Conservation (phyloP, 1,140 invertebrate genomes). For the Drosophila micromelanica region DNA sequence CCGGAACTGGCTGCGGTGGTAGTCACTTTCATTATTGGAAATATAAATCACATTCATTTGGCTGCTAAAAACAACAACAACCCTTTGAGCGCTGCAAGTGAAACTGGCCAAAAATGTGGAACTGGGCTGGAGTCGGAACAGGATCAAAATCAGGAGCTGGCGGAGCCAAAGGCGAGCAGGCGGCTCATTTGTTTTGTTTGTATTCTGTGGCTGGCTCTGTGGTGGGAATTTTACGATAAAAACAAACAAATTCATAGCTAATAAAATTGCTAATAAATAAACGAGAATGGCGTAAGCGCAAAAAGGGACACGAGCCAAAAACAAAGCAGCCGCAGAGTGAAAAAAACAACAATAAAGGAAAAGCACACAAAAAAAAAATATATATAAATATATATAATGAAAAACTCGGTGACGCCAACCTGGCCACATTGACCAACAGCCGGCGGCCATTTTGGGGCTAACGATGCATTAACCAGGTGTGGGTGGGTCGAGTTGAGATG, state of each 20-base stretch:
- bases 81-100: conserved; percentile 54
- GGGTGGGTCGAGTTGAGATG: conserved; percentile 15
- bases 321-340: conserved; percentile 74
- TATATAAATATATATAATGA: conserved; percentile 55
- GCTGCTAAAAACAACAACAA: conserved; percentile 39
- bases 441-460: conserved; percentile 64
- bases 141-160: background rate
- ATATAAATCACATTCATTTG: conserved; percentile 82
- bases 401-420: conserved; percentile 67
- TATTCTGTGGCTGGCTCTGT: conserved; percentile 50
- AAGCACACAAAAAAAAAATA: conserved; percentile 30
- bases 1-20: conserved; percentile 35
- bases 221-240: conserved; percentile 69
- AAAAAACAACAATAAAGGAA: conserved; percentile 16
- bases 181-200: conserved; percentile 48
- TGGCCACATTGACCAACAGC: conserved; percentile 79
- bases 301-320: conserved; percentile 74
- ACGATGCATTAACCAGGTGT: conserved; percentile 56
- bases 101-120: conserved; percentile 8
- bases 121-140: background rate
- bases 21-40: conserved; percentile 83
- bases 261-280: conserved; percentile 84
- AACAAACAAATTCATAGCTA: conserved; percentile 83
- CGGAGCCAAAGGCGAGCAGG: background rate
- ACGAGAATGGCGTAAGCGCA: conserved; percentile 78